Base-by-base conservation (phyloP, 2,888 invertebrate genomes). In the Eurois occulta region DNA sequence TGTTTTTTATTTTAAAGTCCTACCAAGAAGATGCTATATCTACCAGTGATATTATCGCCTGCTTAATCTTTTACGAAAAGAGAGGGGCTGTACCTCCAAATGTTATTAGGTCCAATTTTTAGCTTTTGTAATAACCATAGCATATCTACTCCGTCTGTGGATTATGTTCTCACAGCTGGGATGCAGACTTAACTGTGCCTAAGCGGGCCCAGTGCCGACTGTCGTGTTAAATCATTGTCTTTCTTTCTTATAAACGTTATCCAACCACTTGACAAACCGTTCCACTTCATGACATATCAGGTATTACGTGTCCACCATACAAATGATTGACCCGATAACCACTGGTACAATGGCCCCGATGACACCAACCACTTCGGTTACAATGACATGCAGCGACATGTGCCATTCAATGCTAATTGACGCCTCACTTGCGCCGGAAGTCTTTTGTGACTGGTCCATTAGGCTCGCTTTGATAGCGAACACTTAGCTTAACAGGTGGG, bases 381-480 rank as follows among this genome's bases (percentile, higher is more conserved):
- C 88, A 85, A 83, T 75, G 72, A 48, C 13, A 32, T 8, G 66
- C 52, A n/a, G 46, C 28, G 72, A 69, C 79, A 73, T 69, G 64
- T 52, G 72, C 64, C 75, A 79, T 87, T 88, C 80, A 84, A 88
- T 87, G 88, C n/a, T 86, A 86, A 87, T 84, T 55, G 32, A 18
- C 11, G 66, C 75, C 86, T 72, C 77, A 79, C 62, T 28, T 24
- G 75, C 74, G 48, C 48, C 73, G 84, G 80, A 81, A 86, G 77
- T 76, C 86, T 86, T 84, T 88, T 86, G 84, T 87, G 60, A 16
- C 24, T 11, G 32, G 48, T 52, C 62, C 46, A 70, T 85, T 73
- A 85, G 72, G 35, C 69, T 58, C 10, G 11, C 64, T 62, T 72
- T 76, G 48, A 76, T 83, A 43, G 62, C 72, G n/a, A 35, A 28